phyloP scores from a whole-genome alignment of 2,113 vertebrate species.

The Osmerus eperlanus region DNA sequence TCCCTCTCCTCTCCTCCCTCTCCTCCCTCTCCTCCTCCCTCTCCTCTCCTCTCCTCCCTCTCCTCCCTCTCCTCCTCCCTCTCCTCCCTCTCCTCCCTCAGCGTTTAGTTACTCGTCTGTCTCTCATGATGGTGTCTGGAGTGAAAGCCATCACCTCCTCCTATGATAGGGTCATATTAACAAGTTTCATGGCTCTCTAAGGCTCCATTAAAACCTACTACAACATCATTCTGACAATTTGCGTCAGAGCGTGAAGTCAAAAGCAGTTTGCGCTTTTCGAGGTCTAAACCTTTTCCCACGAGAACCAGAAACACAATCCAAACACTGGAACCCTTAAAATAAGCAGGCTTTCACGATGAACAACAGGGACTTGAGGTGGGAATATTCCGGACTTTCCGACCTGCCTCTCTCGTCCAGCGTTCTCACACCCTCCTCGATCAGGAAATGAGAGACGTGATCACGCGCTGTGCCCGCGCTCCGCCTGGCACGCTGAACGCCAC shows the following conservation, averaged over 20 bases:
- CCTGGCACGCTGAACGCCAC: too few relatives aligned
- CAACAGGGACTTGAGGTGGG: conserved; percentile 54
- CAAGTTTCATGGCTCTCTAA: conserved; percentile 48
- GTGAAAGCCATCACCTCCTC: conserved; percentile 26
- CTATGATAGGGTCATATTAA: conserved; percentile 40
- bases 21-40: too few relatives aligned
- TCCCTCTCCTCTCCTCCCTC: too few relatives aligned
- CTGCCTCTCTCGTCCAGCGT: conserved; percentile 46
- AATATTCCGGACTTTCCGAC: conserved; percentile 54
- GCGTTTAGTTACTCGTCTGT: conserved; percentile 44
- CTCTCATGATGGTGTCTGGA: conserved; percentile 33
- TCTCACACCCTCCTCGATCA: conserved; percentile 27
- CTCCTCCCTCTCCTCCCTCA: neutral
- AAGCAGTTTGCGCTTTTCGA: conserved; percentile 46
- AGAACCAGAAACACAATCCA: conserved; percentile 59
- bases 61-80: too few relatives aligned
- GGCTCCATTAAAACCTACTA: conserved; percentile 26
- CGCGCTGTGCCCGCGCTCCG: conserved; percentile 24
- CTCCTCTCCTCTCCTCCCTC: too few relatives aligned
- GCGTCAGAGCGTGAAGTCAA: conserved; percentile 49
- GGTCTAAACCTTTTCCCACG: conserved; percentile 46
- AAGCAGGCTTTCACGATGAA: conserved; percentile 57
- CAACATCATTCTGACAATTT: conserved; percentile 58
- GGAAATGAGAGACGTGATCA: conserved; percentile 42
- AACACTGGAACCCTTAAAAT: conserved; percentile 47